These are phyloP conservation scores for Poeciliopsis turneri DNA, from an alignment of 2,797 vertebrate genomes.

Conservation along the genomic window DNA sequence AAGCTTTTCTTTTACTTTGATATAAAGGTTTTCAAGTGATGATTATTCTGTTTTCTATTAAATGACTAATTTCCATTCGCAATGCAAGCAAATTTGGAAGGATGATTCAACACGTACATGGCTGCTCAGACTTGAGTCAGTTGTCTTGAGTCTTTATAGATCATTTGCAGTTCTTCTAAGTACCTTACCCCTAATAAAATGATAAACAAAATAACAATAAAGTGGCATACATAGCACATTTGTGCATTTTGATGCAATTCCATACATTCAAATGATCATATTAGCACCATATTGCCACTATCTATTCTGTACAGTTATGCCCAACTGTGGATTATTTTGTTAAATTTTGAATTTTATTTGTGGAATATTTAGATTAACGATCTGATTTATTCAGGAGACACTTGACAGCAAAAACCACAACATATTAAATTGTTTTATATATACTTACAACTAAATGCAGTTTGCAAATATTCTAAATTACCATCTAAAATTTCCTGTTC, in stretches of 20 bases:
- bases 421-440: no score
- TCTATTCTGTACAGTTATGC: not conserved
- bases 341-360: not conserved
- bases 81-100: not conserved
- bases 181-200: not conserved
- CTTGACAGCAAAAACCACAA: not conserved
- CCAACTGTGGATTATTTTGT: not conserved
- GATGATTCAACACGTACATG: not conserved
- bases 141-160: not conserved
- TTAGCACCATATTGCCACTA: not conserved
- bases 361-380: not conserved
- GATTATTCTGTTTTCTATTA: not conserved
- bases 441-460: not conserved
- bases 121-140: not conserved
- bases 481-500: not conserved
- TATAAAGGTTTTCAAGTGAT: not conserved
- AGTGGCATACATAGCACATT: not conserved
- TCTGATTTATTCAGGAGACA: not conserved
- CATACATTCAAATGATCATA: not conserved
- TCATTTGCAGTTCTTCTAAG: not conserved
- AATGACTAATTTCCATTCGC: not conserved
- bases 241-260: not conserved
- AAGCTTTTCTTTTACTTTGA: not conserved
- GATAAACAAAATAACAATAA: not conserved
- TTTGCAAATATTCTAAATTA: not conserved